Evolutionary conservation across 2,797 vertebrate genomes (phyloP).

Genomic region (Momotus momota): DNA sequence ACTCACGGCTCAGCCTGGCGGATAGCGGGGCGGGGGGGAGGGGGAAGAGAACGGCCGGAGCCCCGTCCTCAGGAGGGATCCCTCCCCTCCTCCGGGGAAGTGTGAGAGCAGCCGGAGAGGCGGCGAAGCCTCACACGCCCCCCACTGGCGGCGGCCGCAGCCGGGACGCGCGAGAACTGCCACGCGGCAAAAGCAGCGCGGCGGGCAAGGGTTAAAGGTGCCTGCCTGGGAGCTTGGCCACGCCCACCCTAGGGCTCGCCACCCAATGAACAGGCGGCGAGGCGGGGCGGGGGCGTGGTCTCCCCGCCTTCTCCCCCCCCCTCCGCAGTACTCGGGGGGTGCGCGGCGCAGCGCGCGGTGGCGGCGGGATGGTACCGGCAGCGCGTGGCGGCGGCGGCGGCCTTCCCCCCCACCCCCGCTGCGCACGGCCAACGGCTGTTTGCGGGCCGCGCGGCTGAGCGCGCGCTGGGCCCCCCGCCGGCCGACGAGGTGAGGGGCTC

Average conservation of each 20-base stretch:
- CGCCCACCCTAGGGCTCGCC: neutral
- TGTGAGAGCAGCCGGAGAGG: too few species aligned
- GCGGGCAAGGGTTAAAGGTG: neutral
- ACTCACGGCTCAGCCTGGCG: neutral
- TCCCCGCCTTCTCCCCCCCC: rapidly evolving
- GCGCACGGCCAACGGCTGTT: neutral
- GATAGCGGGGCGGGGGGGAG: too few species aligned
- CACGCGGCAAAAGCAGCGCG: neutral
- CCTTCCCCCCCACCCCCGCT: too few species aligned
- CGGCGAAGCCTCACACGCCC: too few species aligned
- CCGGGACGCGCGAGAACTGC: too few species aligned
- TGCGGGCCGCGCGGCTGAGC: neutral
- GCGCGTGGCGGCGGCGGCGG: neutral
- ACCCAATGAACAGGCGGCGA: neutral
- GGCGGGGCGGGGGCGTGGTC: too few species aligned
- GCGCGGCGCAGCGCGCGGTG: neutral
- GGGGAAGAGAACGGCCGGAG: too few species aligned
- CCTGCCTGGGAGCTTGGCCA: rapidly evolving
- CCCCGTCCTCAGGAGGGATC: neutral
- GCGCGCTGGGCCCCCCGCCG: neutral
- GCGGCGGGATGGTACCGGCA: neutral
- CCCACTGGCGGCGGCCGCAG: too few species aligned
- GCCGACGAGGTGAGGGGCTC: neutral
- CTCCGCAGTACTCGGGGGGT: too few species aligned
- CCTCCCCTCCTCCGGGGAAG: too few species aligned